Conservation (phyloP, 2,888 invertebrate species). For the Seladonia tumulorum region DNA sequence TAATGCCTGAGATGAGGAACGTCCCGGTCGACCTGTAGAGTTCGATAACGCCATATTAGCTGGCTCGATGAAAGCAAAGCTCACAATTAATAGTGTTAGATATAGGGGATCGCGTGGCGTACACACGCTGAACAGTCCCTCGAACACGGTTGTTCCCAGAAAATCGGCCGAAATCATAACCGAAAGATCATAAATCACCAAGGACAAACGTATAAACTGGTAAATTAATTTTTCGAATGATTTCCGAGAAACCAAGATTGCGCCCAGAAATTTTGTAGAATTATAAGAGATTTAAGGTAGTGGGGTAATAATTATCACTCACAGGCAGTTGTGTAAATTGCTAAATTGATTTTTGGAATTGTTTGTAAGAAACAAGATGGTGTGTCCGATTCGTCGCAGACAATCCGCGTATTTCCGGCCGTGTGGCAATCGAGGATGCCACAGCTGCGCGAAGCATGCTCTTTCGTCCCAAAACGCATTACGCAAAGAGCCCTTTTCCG, state of each 20-base stretch:
- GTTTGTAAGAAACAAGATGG: not conserved
- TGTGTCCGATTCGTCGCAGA: no score
- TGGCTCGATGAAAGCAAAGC: conserved; percentile 31
- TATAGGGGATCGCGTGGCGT: not conserved
- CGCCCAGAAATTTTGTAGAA: not conserved
- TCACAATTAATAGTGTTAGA: conserved; percentile 15
- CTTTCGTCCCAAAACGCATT: no score
- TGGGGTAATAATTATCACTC: not conserved
- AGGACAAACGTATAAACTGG: not conserved
- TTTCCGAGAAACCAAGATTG: not conserved
- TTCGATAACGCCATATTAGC: conserved; percentile 38
- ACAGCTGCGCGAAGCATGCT: no score
- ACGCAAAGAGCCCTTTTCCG: no score
- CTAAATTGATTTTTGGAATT: not conserved
- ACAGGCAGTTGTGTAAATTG: not conserved
- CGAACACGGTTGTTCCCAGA: not conserved
- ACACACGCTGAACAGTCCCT: not conserved
- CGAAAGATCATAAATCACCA: not conserved
- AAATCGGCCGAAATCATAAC: not conserved
- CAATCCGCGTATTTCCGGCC: no score
- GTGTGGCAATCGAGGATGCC: no score
- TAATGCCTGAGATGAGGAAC: not conserved
- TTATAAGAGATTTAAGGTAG: not conserved
- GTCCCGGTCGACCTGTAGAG: conserved; percentile 19
- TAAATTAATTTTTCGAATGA: not conserved